Evolutionary conservation across 2,797 vertebrate genomes (phyloP).

Genomic region (Muraenolepis orangiensis): DNA sequence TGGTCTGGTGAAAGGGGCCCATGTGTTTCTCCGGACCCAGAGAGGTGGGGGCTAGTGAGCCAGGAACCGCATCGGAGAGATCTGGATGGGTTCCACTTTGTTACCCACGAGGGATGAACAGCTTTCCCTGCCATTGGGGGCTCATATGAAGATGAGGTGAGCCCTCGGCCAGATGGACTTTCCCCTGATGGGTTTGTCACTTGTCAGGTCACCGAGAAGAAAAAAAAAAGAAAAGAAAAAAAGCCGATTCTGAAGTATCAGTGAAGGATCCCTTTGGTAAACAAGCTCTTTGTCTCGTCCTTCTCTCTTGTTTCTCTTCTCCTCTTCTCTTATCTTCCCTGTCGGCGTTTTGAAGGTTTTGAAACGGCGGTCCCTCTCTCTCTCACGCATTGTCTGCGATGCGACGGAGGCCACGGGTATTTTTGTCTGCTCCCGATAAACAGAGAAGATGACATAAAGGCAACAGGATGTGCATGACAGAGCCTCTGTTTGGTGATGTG

Average conservation of each 20-base stretch:
- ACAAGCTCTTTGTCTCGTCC: too few relatives aligned
- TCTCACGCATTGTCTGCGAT: neutral
- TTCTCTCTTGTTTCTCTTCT: too few relatives aligned
- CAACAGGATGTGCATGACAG: constrained; percentile 74
- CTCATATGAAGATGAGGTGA: constrained; percentile 15
- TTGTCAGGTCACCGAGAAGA: too few relatives aligned
- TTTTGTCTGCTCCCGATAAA: constrained; percentile 65
- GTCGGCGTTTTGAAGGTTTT: too few relatives aligned
- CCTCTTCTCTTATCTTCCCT: too few relatives aligned
- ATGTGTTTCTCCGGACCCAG: neutral
- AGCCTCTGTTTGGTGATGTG: constrained; percentile 69
- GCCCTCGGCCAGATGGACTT: constrained; percentile 20
- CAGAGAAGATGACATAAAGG: constrained; percentile 61
- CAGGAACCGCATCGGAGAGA: too few relatives aligned
- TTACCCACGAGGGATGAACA: neutral
- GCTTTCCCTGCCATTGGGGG: constrained; percentile 17
- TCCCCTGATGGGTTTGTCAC: constrained; percentile 5
- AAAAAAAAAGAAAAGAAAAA: too few relatives aligned
- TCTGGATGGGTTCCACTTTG: constrained; percentile 25
- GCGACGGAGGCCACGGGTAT: constrained; percentile 33
- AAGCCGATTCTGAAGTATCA: too few relatives aligned
- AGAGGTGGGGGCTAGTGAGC: neutral
- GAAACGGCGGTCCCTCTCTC: neutral
- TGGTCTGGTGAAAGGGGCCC: too few relatives aligned
- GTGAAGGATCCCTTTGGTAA: too few relatives aligned